These are phyloP conservation scores for Tenthredo distinguenda DNA, from an alignment of 2,888 invertebrate genomes.

Conservation along the genomic window DNA sequence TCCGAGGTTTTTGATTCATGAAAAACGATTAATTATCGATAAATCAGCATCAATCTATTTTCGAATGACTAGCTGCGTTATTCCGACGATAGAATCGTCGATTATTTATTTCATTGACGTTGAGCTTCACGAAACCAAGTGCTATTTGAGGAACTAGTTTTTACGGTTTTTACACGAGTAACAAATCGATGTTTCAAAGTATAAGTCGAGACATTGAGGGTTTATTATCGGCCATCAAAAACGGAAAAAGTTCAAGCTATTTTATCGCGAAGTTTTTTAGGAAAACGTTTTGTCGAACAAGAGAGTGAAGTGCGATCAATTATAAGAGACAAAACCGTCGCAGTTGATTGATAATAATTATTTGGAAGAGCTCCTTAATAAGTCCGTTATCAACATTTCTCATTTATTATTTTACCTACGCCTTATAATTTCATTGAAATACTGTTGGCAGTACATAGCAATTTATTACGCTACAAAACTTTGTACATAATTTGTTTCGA, in stretches of 20 bases:
- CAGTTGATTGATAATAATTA: constrained; percentile 3
- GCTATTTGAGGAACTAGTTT: not conserved
- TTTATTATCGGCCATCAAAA: not conserved
- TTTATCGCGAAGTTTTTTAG: not conserved
- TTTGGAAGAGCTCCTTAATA: not conserved
- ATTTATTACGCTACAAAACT: no score
- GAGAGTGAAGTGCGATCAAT: not conserved
- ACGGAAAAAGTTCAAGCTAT: not conserved
- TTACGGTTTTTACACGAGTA: not conserved
- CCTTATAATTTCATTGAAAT: not conserved
- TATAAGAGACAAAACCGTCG: not conserved
- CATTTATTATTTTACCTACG: not conserved
- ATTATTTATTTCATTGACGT: not conserved
- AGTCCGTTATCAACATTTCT: not conserved
- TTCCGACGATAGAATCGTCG: not conserved
- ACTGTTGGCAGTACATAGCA: not conserved
- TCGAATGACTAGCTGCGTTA: not conserved
- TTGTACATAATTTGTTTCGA: not conserved
- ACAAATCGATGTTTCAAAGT: constrained; percentile 3
- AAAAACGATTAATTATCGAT: not conserved
- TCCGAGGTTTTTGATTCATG: not conserved
- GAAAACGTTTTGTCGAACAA: not conserved
- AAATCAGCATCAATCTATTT: not conserved
- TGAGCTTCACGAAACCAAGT: not conserved
- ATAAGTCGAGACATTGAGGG: not conserved